These are phyloP conservation scores for Polia nebulosa DNA, from an alignment of 2,888 invertebrate species.

Conservation along the genomic window DNA sequence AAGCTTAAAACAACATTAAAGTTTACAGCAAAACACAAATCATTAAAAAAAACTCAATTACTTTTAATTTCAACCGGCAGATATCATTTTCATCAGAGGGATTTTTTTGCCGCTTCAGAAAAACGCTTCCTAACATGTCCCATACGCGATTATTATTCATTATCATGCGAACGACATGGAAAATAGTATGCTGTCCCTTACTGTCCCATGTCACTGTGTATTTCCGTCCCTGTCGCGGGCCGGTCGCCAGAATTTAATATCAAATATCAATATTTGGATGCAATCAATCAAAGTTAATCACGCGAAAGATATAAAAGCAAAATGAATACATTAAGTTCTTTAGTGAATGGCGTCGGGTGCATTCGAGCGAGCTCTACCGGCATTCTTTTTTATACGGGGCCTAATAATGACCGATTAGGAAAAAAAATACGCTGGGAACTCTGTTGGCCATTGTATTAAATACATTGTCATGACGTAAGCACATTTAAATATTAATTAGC, in stretches of 20 bases:
- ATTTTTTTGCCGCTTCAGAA: constrained; percentile 56
- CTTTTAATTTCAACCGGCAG: constrained; percentile 59
- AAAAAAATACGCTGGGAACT: constrained; percentile 81
- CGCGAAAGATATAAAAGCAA: constrained; percentile 90
- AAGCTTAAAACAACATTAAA: constrained; percentile 24
- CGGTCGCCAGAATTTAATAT: constrained; percentile 81
- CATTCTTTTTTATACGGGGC: constrained; percentile 79
- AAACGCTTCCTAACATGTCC: constrained; percentile 76
- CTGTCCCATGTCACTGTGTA: constrained; percentile 59
- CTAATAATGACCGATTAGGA: constrained; percentile 87
- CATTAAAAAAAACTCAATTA: constrained; percentile 50
- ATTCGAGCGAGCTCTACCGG: constrained; percentile 78
- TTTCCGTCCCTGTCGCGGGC: constrained; percentile 70
- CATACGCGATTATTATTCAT: constrained; percentile 74
- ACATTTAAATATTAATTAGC: constrained; percentile 85
- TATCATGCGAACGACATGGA: constrained; percentile 75
- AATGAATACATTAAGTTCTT: constrained; percentile 88
- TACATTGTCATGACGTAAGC: constrained; percentile 86
- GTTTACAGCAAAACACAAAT: constrained; percentile 35
- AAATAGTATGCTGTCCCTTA: constrained; percentile 65
- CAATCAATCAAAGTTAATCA: constrained; percentile 91
- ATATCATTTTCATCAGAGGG: constrained; percentile 51
- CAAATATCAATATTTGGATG: constrained; percentile 90
- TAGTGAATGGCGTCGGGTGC: constrained; percentile 81
- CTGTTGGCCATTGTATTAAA: constrained; percentile 80